A percentile compares a stretch with the other conserved stretches of the same genome.
These are phyloP conservation scores for Chiloscyllium plagiosum DNA, from an alignment of 2,113 vertebrate species.

Conservation along the genomic window DNA sequence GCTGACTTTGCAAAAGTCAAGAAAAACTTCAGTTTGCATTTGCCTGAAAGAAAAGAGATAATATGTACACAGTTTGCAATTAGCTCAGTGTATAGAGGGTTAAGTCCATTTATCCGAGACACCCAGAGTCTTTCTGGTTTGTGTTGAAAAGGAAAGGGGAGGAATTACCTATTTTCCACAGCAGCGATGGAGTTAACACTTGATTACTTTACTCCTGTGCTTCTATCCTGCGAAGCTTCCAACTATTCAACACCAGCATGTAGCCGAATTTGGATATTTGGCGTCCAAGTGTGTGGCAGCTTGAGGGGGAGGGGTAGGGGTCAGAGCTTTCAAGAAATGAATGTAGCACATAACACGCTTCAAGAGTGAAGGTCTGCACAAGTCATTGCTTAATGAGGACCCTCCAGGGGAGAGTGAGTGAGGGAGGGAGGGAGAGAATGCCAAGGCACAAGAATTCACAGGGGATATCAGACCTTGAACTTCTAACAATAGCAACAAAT, in stretches of 20 bases:
- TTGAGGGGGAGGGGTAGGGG: background rate
- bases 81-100: background rate
- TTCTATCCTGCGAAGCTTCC: background rate
- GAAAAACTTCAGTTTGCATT: background rate
- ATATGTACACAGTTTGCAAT: too few relatives aligned
- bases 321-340: background rate
- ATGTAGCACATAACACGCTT: background rate
- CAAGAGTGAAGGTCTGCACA: constrained; percentile 16
- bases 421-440: background rate
- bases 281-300: too few relatives aligned
- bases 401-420: background rate
- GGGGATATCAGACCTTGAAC: background rate
- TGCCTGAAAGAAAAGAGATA: background rate
- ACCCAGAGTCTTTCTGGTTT: background rate
- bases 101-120: background rate
- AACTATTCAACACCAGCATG: background rate
- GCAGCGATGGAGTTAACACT: background rate
- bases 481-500: constrained; percentile 19
- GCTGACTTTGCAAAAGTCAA: background rate
- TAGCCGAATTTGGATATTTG: background rate
- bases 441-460: background rate
- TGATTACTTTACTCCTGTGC: background rate
- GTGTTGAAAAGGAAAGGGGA: background rate
- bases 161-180: background rate
- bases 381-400: constrained; percentile 18